Conservation (phyloP, 1,140 invertebrate genomes). For the Hycleus phaleratus region DNA sequence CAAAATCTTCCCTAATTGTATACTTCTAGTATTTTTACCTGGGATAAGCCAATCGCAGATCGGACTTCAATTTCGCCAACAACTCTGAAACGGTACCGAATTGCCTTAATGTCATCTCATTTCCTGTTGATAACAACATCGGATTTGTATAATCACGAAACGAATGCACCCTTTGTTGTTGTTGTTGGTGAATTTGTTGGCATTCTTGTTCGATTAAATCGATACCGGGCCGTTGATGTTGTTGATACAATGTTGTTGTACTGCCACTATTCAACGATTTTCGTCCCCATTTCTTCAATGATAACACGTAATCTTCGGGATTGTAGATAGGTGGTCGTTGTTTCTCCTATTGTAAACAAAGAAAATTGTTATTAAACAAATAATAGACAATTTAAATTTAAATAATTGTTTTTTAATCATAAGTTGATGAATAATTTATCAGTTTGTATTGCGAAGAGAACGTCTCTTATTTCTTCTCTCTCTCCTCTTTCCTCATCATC, state of each 20-base stretch:
- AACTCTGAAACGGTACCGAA: conserved; percentile 80
- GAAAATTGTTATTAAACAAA: neutral
- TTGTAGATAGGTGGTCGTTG: conserved; percentile 79
- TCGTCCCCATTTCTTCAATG: conserved; percentile 68
- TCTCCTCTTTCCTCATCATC: no score
- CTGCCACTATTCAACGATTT: conserved; percentile 42
- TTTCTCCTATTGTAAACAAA: conserved; percentile 54
- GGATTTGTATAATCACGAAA: conserved; percentile 43
- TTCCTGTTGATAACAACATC: conserved; percentile 50
- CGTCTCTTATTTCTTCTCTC: no score
- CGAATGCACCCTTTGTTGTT: conserved; percentile 23
- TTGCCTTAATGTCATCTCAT: conserved; percentile 79
- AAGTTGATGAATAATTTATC: no score
- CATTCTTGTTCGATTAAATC: conserved; percentile 26
- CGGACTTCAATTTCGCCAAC: conserved; percentile 76
- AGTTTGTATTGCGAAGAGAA: no score
- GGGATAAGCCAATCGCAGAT: conserved; percentile 76
- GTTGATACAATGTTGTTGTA: neutral
- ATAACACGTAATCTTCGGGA: conserved; percentile 72
- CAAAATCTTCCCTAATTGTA: no score
- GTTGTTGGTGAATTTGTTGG: conserved; percentile 16
- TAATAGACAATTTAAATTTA: neutral
- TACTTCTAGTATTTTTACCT: conserved; percentile 51
- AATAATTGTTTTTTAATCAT: no score
- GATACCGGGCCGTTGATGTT: conserved; percentile 6